Percentiles rank a stretch among this genome's conserved stretches.
Conservation (phyloP, 92 coral and sea anemone genomes). For the Epizoanthus fatuus region DNA sequence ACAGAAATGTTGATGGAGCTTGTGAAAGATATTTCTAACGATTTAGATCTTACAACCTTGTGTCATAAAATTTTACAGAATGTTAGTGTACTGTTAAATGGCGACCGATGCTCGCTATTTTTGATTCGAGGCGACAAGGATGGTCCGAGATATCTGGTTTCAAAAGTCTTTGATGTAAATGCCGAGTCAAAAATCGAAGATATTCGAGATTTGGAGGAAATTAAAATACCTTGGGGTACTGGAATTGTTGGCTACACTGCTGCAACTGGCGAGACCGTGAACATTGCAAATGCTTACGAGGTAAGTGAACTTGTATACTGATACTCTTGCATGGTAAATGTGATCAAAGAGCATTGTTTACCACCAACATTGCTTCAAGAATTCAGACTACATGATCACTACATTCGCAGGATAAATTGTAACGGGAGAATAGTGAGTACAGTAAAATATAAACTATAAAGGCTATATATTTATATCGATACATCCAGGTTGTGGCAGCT, state of each 20-base stretch:
- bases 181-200: conserved; percentile 99
- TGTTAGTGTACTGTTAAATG: conserved; percentile 97
- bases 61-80: conserved; percentile 99
- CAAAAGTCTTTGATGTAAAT: conserved; percentile 99
- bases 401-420: neutral
- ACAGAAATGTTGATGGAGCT: conserved; percentile 98
- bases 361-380: neutral
- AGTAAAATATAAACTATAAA: too few relatives aligned
- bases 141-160: conserved; percentile 96
- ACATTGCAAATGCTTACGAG: conserved; percentile 98
- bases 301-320: conserved; percentile 52
- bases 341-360: conserved; percentile 31
- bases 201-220: conserved; percentile 95
- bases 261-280: conserved; percentile 97
- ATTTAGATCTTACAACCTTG: conserved; percentile 94
- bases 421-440: conserved; percentile 3
- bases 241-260: conserved; percentile 99
- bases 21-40: conserved; percentile 98
- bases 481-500: neutral
- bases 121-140: conserved; percentile 96
- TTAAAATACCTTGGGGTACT: conserved; percentile 97
- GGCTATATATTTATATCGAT: neutral
- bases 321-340: conserved; percentile 12
- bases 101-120: conserved; percentile 98
- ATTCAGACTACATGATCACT: neutral